phyloP scores from a whole-genome alignment of 2,113 vertebrate species.

The Leptobrachium ailaonicum region DNA sequence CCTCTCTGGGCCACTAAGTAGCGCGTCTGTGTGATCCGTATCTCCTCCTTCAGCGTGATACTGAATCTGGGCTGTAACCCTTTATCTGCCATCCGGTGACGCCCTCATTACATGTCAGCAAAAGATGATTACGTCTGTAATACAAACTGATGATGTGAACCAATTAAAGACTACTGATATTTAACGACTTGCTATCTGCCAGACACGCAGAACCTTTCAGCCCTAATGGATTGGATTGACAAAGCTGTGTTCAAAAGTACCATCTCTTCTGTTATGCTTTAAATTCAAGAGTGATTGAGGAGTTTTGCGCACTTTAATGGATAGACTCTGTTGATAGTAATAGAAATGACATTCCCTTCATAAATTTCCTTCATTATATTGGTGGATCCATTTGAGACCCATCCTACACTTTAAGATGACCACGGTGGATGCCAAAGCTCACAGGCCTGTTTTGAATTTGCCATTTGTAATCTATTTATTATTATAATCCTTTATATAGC shows the following conservation, averaged over 20 bases:
- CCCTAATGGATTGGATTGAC: background rate
- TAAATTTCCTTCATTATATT: too few species aligned
- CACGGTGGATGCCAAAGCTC: too few species aligned
- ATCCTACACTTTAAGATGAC: too few species aligned
- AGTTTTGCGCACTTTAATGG: too few species aligned
- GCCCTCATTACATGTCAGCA: background rate
- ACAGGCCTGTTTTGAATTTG: too few species aligned
- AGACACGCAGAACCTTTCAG: background rate
- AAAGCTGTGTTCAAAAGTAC: background rate
- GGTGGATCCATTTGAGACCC: too few species aligned
- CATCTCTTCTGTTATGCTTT: background rate
- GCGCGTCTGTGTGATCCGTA: conserved; percentile 71
- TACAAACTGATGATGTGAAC: background rate
- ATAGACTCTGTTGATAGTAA: too few species aligned
- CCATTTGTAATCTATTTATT: too few species aligned
- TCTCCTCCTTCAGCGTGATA: conserved; percentile 75
- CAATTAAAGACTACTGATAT: background rate
- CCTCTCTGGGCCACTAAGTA: conserved; percentile 73
- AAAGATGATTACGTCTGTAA: background rate
- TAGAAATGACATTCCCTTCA: too few species aligned
- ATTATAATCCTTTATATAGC: too few species aligned
- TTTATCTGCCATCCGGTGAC: background rate
- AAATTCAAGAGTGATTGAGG: too few species aligned
- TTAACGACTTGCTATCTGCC: background rate
- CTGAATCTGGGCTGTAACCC: conserved; percentile 32